A percentile compares a stretch with the other conserved stretches of the same genome.
phyloP scores from a whole-genome alignment of 2,797 vertebrate species.

The Melanogrammus aeglefinus region DNA sequence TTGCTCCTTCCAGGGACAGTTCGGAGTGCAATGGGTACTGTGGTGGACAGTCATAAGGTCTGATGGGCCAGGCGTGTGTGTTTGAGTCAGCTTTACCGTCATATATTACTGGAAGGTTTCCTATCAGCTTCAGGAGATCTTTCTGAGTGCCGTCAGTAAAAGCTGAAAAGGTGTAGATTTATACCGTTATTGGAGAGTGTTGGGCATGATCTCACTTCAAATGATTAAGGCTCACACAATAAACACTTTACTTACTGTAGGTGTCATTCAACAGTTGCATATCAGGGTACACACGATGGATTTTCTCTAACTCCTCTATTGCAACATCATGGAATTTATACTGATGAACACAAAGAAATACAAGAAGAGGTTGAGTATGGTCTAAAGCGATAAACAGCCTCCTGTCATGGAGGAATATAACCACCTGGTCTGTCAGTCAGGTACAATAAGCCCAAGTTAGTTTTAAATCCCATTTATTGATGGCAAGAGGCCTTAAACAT shows the following conservation, averaged over 20 bases:
- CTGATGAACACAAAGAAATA: constrained; percentile 55
- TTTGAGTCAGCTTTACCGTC: constrained; percentile 73
- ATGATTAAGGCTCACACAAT: not conserved
- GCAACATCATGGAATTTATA: constrained; percentile 95
- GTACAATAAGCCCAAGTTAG: not conserved
- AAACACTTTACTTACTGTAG: constrained; percentile 80
- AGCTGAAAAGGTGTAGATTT: constrained; percentile 70
- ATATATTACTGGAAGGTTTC: constrained; percentile 86
- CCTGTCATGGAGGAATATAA: not conserved
- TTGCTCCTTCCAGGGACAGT: not conserved
- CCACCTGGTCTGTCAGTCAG: not conserved
- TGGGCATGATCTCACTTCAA: not conserved
- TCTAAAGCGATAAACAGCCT: not conserved
- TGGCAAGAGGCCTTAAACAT: not conserved
- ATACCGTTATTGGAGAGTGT: not conserved
- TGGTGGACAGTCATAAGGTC: no score
- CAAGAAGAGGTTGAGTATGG: not conserved
- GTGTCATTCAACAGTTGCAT: constrained; percentile 77
- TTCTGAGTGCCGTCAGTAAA: constrained; percentile 90
- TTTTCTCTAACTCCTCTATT: constrained; percentile 85
- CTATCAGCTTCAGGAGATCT: constrained; percentile 86
- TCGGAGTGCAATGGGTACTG: not conserved
- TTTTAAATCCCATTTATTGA: not conserved
- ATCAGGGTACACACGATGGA: constrained; percentile 75
- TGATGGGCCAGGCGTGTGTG: not conserved